A percentile compares a stretch with the other conserved stretches of the same genome.
These are phyloP conservation scores for Adelosebastes latens DNA, from an alignment of 2,797 vertebrate genomes.

Conservation along the genomic window DNA sequence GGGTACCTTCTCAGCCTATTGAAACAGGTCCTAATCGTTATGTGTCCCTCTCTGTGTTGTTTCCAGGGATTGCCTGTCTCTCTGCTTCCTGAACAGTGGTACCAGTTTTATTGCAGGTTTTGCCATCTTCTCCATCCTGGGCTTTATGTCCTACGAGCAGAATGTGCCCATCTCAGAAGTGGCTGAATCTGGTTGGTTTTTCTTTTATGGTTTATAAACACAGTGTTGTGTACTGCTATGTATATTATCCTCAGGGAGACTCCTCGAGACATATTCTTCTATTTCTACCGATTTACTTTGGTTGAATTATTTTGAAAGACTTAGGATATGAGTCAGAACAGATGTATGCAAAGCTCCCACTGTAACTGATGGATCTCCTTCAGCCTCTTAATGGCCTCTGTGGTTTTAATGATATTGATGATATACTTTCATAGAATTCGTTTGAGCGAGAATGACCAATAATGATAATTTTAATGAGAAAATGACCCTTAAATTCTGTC, in stretches of 20 bases:
- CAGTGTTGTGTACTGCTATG: not conserved
- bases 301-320: not conserved
- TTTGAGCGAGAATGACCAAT: not conserved
- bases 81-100: slow-evolving; percentile 95
- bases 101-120: slow-evolving; percentile 98
- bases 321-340: not conserved
- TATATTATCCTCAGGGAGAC: not conserved
- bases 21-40: not conserved
- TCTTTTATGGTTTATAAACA: not conserved
- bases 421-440: not conserved
- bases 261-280: not conserved
- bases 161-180: slow-evolving; percentile 94
- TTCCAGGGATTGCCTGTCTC: slow-evolving; percentile 90
- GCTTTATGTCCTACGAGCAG: slow-evolving; percentile 97
- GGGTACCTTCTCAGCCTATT: not conserved
- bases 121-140: slow-evolving; percentile 97
- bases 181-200: slow-evolving; percentile 89
- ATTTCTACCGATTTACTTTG: not conserved
- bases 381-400: not conserved
- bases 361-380: not conserved
- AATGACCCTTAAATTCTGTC: not conserved
- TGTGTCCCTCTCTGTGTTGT: slow-evolving; percentile 1
- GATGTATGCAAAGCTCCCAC: not conserved
- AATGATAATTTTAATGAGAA: not conserved
- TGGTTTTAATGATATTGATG: not conserved